Percentiles rank a stretch among this genome's conserved stretches.
Evolutionary conservation across 2,113 vertebrate species (phyloP).

Genomic region (Thalassarche chlororhynchos): DNA sequence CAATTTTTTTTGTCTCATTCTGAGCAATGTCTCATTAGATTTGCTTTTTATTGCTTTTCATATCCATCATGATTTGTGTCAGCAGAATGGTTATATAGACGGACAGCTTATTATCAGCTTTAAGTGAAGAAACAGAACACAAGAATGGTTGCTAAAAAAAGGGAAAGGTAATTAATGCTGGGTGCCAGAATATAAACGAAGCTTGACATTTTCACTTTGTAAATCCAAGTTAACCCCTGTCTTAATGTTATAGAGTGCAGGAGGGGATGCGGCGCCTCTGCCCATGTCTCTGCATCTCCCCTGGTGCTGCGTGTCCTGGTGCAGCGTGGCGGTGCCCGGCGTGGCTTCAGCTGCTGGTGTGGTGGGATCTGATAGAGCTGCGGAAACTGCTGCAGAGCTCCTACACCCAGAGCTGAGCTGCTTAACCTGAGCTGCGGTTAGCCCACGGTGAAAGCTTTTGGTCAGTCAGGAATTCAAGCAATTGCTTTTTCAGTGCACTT

Average conservation of each 20-base stretch:
- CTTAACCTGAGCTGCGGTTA: rapidly evolving
- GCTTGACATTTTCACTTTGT: neutral
- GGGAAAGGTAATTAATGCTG: slow-evolving; percentile 43
- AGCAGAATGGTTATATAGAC: slow-evolving; percentile 15
- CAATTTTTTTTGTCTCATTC: slow-evolving; percentile 14
- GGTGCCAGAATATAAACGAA: slow-evolving; percentile 7
- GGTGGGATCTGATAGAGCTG: neutral
- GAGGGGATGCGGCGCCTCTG: neutral
- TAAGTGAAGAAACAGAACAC: slow-evolving; percentile 34
- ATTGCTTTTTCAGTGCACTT: neutral
- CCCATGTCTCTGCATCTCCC: rapidly evolving
- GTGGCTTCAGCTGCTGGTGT: neutral
- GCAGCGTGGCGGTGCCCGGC: rapidly evolving
- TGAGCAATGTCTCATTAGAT: slow-evolving; percentile 54
- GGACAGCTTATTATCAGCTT: slow-evolving; percentile 58
- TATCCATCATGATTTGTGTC: slow-evolving; percentile 59
- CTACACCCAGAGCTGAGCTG: rapidly evolving
- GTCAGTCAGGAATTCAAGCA: neutral
- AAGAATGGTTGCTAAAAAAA: neutral
- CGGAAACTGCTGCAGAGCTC: neutral
- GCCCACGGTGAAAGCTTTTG: rapidly evolving
- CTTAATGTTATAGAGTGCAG: neutral
- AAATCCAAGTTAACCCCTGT: neutral
- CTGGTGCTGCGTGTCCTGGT: rapidly evolving
- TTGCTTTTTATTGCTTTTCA: slow-evolving; percentile 54